Base-by-base conservation (phyloP, 2,113 vertebrate species). In the Glaucidium brasilianum region DNA sequence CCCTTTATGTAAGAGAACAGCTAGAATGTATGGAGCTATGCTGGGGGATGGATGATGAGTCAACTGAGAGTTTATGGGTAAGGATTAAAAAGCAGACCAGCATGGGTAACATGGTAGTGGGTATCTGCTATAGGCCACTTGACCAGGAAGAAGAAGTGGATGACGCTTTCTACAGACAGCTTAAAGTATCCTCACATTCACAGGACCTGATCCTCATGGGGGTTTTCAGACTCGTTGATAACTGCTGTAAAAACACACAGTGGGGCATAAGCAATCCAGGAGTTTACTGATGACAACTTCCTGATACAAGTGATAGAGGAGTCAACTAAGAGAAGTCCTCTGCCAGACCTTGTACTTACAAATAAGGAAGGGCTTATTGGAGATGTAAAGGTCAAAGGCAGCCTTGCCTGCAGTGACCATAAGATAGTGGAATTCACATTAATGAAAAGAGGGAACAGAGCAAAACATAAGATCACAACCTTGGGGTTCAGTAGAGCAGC, bases 101-200 rank as follows among this genome's bases (percentile, higher is more conserved):
- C 12, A 50, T 18, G 32, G 5, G 10, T 62, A 49, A 39, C 21
- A 19, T 0, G 1, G 4, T 19, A 52, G 34, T 18, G 15, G 3
- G 1, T 39, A 14, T 23, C 25, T 64, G 32, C 20, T 66, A 23
- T 49, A 74, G 39, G 14, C 2, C 27, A 34, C 25, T 27, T 88
- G n/a, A 43, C 2, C 9, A 35, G 32, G 20, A 58, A 66, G 29
- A 60, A 53, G 6, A n/a, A 35, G 30, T 23, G 4, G 9, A 9
- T 27, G 25, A 35, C 14, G 5, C 32, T 39, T 80, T 45, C 21
- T 50, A 90, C 5, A 34, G 22, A n/a, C 9, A 55, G 4, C 4
- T 72, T 47, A 37, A 82, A 53, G 13, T 45, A 79, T 10, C 13
- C 5, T 67, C 12, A 16, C 21, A 17, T 52, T 90, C 13, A 72